These are phyloP conservation scores for Palythoa heliodiscus DNA, from an alignment of 92 coral and sea anemone genomes.

Conservation along the genomic window DNA sequence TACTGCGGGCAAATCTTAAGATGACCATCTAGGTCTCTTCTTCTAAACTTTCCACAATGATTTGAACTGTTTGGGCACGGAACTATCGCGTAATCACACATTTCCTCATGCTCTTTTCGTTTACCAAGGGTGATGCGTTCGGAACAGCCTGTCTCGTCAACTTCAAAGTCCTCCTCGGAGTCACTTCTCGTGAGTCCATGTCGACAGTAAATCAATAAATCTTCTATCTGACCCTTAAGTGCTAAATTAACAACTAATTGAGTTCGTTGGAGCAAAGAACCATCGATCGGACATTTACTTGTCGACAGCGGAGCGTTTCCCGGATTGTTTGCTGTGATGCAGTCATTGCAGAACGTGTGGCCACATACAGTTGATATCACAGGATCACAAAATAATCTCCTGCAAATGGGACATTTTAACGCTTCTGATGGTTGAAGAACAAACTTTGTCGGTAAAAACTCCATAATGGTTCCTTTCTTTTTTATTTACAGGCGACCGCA, in stretches of 20 bases:
- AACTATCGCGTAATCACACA: conserved; percentile 76
- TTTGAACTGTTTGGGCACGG: conserved; percentile 99
- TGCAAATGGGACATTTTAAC: conserved; percentile 88
- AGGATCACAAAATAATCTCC: conserved; percentile 82
- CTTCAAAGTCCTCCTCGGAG: conserved; percentile 90
- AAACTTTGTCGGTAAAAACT: conserved; percentile 89
- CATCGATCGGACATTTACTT: conserved; percentile 87
- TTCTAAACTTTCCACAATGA: conserved; percentile 93
- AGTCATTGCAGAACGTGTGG: conserved; percentile 92
- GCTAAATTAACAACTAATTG: conserved; percentile 91
- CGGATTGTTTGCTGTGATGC: conserved; percentile 61
- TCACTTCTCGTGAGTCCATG: conserved; percentile 92
- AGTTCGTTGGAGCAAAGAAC: conserved; percentile 65
- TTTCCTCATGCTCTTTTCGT: conserved; percentile 83
- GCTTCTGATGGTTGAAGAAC: conserved; percentile 85
- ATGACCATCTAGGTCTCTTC: conserved; percentile 82
- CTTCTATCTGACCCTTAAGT: conserved; percentile 91
- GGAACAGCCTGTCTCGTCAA: conserved; percentile 88
- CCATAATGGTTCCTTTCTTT: conserved; percentile 2
- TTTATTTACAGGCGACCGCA: background rate
- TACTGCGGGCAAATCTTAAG: conserved; percentile 80
- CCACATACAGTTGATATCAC: conserved; percentile 97
- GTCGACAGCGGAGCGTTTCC: conserved; percentile 59
- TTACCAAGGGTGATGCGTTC: conserved; percentile 80
- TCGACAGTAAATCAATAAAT: conserved; percentile 85